Conservation (phyloP, 2,113 vertebrate species). For the Grantiella picta region DNA sequence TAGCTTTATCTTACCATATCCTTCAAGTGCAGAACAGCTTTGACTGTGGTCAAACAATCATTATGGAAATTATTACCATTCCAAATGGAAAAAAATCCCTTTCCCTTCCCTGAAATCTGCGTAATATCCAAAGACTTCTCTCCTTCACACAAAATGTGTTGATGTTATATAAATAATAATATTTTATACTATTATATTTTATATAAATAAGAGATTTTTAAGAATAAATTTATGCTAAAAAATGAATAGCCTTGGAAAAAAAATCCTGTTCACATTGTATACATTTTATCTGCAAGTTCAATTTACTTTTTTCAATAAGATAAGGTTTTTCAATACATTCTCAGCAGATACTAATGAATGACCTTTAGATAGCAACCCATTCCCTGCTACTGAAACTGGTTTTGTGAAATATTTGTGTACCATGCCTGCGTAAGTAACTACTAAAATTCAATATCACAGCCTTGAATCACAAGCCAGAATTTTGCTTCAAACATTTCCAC, state of each 20-base stretch:
- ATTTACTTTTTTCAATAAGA: constrained; percentile 7
- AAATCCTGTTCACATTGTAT: not conserved
- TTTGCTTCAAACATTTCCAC: not conserved
- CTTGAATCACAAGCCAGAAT: not conserved
- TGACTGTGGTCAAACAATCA: not conserved
- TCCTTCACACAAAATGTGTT: not conserved
- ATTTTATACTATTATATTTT: not conserved
- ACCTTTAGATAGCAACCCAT: constrained; percentile 15
- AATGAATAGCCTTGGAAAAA: not conserved
- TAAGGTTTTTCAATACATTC: constrained; percentile 4
- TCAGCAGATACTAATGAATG: constrained; percentile 6
- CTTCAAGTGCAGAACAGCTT: not conserved
- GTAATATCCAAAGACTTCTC: not conserved
- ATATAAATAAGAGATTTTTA: not conserved
- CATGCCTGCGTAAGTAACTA: not conserved
- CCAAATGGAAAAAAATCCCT: not conserved
- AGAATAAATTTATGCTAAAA: not conserved
- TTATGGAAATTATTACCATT: not conserved
- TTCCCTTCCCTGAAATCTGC: not conserved
- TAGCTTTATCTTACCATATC: not conserved
- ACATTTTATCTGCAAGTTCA: not conserved
- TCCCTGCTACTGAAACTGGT: constrained; percentile 1
- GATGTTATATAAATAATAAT: not conserved
- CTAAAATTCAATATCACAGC: not conserved
- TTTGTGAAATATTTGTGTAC: constrained; percentile 44